A percentile compares a stretch with the other conserved stretches of the same genome.
phyloP scores from a whole-genome alignment of 2,113 vertebrate genomes.

The Xiphorhynchus elegans region DNA sequence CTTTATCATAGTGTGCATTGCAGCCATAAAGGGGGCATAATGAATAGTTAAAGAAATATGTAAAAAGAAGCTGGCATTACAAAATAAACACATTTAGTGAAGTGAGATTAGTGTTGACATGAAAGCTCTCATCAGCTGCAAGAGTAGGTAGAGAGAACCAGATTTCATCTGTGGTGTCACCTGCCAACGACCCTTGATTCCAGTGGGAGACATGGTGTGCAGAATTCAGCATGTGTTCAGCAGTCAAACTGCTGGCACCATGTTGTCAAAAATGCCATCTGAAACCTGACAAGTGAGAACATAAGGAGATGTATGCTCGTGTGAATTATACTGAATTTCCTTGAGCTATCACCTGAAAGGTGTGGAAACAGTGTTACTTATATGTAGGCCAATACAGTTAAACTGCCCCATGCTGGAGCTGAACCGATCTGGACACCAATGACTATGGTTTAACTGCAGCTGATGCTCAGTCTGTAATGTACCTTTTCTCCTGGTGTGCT shows the following conservation, averaged over 20 bases:
- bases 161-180: slow-evolving; percentile 47
- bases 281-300: slow-evolving; percentile 36
- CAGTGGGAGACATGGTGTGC: slow-evolving; percentile 18
- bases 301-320: neutral
- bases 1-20: neutral
- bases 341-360: neutral
- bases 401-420: neutral
- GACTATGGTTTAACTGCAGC: neutral
- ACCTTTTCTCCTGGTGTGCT: neutral
- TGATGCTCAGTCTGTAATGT: neutral
- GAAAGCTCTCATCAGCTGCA: slow-evolving; percentile 63
- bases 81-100: slow-evolving; percentile 72
- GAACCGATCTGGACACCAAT: neutral
- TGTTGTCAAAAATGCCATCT: slow-evolving; percentile 34
- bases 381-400: neutral
- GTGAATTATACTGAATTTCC: neutral
- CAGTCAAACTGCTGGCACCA: slow-evolving; percentile 10
- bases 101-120: slow-evolving; percentile 65
- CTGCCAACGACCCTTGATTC: slow-evolving; percentile 52
- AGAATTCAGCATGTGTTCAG: slow-evolving; percentile 35
- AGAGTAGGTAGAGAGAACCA: slow-evolving; percentile 53
- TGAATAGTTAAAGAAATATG: slow-evolving; percentile 59
- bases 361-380: neutral
- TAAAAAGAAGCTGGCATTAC: slow-evolving; percentile 30
- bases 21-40: neutral